Evolutionary conservation across 2,113 vertebrate species (phyloP).

Genomic region (Toxotes jaculatrix): DNA sequence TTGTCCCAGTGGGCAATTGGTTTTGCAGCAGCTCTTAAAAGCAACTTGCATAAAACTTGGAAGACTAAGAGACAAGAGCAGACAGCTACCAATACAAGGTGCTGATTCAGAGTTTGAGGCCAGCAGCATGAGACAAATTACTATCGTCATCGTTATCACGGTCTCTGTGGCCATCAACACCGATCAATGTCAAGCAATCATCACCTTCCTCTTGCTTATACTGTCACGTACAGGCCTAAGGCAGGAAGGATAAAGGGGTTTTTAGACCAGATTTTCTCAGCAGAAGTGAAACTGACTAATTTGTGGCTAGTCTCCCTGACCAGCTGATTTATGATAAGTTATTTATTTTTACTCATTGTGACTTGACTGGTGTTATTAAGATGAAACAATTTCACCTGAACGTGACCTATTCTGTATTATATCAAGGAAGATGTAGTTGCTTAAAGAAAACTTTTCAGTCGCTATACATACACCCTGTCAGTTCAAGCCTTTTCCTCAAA

Average conservation of each 20-base stretch:
- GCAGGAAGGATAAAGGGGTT: conserved; percentile 32
- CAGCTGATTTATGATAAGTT: conserved; percentile 5
- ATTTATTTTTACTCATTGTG: neutral
- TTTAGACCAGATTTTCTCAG: conserved; percentile 46
- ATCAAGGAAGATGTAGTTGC: neutral
- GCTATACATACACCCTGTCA: neutral
- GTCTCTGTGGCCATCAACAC: conserved; percentile 31
- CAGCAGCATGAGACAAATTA: conserved; percentile 23
- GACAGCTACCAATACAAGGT: conserved; percentile 18
- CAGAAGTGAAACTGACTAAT: conserved; percentile 8
- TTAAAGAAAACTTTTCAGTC: conserved; percentile 4
- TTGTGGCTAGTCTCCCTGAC: conserved; percentile 4
- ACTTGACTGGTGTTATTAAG: conserved; percentile 12
- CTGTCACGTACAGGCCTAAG: conserved; percentile 34
- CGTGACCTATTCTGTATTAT: neutral
- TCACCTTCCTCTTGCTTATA: conserved; percentile 39
- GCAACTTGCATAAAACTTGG: conserved; percentile 5
- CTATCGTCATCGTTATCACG: conserved; percentile 39
- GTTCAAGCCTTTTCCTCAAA: neutral
- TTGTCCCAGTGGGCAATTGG: neutral
- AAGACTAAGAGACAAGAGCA: neutral
- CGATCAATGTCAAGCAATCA: conserved; percentile 52
- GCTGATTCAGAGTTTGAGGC: conserved; percentile 33
- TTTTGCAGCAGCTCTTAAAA: conserved; percentile 10
- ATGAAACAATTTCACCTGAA: neutral